Evolutionary conservation across 2,888 invertebrate species (phyloP).

Genomic region (Adelognathus sp.): DNA sequence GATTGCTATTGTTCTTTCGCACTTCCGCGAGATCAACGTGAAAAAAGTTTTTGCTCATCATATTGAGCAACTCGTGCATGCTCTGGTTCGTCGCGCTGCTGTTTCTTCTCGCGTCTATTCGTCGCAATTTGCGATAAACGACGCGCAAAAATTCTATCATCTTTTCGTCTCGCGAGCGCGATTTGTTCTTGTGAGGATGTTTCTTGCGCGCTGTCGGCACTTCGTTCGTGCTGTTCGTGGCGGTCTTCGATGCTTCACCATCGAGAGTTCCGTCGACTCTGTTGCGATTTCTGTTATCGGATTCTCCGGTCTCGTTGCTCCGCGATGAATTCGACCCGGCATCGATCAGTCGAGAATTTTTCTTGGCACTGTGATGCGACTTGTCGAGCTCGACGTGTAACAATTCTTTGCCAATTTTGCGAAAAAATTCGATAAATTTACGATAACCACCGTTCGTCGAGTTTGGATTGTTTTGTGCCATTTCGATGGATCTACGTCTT

Average conservation of each 20-base stretch:
- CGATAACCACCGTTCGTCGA: constrained; percentile 64
- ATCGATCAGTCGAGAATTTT: not conserved
- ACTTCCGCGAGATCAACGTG: constrained; percentile 76
- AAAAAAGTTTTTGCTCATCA: constrained; percentile 79
- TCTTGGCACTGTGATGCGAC: constrained; percentile 64
- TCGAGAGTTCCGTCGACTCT: constrained; percentile 49
- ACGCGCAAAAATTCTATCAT: constrained; percentile 78
- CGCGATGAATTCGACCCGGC: constrained; percentile 3
- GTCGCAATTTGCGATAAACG: constrained; percentile 77
- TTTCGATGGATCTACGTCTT: constrained; percentile 83
- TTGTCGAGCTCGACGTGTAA: constrained; percentile 76
- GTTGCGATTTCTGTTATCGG: constrained; percentile 61
- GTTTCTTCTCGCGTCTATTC: constrained; percentile 74
- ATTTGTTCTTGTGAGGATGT: constrained; percentile 67
- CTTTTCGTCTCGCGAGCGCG: constrained; percentile 75
- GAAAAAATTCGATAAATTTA: constrained; percentile 78
- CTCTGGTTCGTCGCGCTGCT: constrained; percentile 75
- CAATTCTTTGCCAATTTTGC: constrained; percentile 76
- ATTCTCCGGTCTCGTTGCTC: constrained; percentile 21
- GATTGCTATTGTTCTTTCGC: constrained; percentile 67
- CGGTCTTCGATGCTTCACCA: constrained; percentile 25
- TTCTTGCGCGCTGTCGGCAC: constrained; percentile 61
- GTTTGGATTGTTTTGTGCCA: not conserved
- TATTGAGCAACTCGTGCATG: constrained; percentile 79
- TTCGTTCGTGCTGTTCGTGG: constrained; percentile 44